Evolutionary conservation across 2,797 vertebrate species (phyloP), one percentile per base, ranked within the genome.

Genomic region (Oreonectes daqikongensis): DNA sequence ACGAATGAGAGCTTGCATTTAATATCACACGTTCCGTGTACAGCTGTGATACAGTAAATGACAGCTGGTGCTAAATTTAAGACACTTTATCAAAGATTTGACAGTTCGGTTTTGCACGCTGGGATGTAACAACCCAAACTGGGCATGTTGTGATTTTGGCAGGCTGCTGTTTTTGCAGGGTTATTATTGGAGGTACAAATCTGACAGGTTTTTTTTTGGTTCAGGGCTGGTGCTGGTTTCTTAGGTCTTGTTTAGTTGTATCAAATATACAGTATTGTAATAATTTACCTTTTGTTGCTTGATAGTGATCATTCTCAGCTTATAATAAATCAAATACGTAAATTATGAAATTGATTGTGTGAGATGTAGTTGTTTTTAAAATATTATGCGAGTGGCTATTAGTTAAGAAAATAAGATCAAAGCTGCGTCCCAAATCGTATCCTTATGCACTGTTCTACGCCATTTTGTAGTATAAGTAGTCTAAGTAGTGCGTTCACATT

Each of bases 111-210:
- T 66, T 75, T 66, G 30, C 59, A 52, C 3, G 5, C n/a, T 72
- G 57, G 40, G 28, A 63, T 63, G 30, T 2, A 32, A 7, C n/a
- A 73, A 50, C n/a, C n/a, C 42, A 50, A 52, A 63, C 30, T 52
- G 44, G 71, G 44, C 28, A 73, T 38, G 59, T 38, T 42, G 46
- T 64, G 46, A 50, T 73, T 40, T 64, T 73, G 28, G n/a, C 69
- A 71, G 69, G 10, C 42, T 32, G 57, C 55, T 61, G 38, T 38
- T 40, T 73, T 64, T 38, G 20, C 46, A 53, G 46, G 35, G 30
- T 65, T 73, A 73, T 26, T 52, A 64, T 40, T 73, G 48, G 44
- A 64, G 46, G 20, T 44, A 30, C 22, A 3, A 71, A 42, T 26
- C 60, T 52, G 4, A 38, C 30, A 28, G 22, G 5, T 50, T 35